Percentiles rank a stretch among this genome's conserved stretches.
phyloP scores from a whole-genome alignment of 2,888 invertebrate genomes.

The Calephelis perditalis region DNA sequence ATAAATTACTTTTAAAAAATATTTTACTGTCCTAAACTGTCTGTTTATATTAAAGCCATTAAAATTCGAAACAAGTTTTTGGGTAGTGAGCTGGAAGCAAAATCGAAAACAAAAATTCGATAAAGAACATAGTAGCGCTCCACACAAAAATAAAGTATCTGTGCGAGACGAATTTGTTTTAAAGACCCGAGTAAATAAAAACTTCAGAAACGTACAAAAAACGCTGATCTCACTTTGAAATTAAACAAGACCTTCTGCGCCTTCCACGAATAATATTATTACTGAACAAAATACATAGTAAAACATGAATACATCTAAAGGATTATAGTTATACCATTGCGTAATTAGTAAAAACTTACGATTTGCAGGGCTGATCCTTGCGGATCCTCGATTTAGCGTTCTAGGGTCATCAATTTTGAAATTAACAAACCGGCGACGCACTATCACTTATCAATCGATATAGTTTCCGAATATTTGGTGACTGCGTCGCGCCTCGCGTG shows the following conservation, averaged over 20 bases:
- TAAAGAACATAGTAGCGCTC: background rate
- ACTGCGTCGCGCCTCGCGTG: slow-evolving; percentile 61
- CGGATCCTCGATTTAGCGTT: slow-evolving; percentile 21
- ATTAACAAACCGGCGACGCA: slow-evolving; percentile 32
- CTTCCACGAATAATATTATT: slow-evolving; percentile 37
- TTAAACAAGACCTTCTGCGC: slow-evolving; percentile 27
- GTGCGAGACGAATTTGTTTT: slow-evolving; percentile 3
- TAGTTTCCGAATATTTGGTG: slow-evolving; percentile 33
- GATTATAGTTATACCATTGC: background rate
- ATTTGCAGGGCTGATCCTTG: slow-evolving; percentile 41
- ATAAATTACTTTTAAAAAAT: too few species aligned
- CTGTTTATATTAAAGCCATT: too few species aligned
- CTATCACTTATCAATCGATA: slow-evolving; percentile 49
- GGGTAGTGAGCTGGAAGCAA: too few species aligned
- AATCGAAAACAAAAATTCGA: background rate
- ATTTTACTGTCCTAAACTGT: too few species aligned
- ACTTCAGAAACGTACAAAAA: slow-evolving; percentile 2
- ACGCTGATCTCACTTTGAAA: slow-evolving; percentile 31
- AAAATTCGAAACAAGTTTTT: too few species aligned
- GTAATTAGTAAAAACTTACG: slow-evolving; percentile 45
- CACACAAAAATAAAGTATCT: background rate
- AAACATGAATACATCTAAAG: slow-evolving; percentile 23
- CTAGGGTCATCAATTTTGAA: slow-evolving; percentile 16
- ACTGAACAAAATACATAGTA: slow-evolving; percentile 28
- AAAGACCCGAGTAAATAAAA: slow-evolving; percentile 4